These are phyloP conservation scores for Drosophila lacertosa DNA, from an alignment of 1,140 invertebrate species.

Conservation along the genomic window DNA sequence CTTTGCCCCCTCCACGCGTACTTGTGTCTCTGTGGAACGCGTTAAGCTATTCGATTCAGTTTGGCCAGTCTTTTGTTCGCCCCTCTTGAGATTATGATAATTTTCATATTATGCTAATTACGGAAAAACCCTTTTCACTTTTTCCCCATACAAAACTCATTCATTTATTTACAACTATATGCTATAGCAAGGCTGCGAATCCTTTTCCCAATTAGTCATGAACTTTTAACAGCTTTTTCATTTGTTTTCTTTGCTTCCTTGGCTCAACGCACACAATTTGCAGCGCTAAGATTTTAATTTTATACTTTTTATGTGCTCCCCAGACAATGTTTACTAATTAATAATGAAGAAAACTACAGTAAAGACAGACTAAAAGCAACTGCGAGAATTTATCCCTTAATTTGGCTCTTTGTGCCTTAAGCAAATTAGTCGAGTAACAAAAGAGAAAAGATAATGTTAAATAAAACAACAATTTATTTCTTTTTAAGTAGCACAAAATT, in stretches of 20 bases:
- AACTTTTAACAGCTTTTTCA: constrained; percentile 38
- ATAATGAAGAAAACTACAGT: constrained; percentile 39
- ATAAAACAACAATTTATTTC: background rate
- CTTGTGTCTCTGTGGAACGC: constrained; percentile 2
- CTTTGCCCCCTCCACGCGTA: background rate
- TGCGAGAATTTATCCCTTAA: background rate
- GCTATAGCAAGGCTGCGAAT: constrained; percentile 10
- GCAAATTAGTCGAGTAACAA: background rate
- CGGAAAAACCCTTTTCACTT: constrained; percentile 52
- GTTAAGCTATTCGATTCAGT: constrained; percentile 18
- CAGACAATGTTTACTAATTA: constrained; percentile 54
- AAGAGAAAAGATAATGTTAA: background rate
- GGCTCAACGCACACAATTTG: constrained; percentile 57
- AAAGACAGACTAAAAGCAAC: background rate
- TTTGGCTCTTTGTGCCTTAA: background rate
- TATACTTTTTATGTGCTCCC: constrained; percentile 23
- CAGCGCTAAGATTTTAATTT: constrained; percentile 57
- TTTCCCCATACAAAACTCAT: constrained; percentile 67
- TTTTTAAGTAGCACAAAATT: background rate
- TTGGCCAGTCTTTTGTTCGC: constrained; percentile 34
- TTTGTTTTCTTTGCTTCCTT: constrained; percentile 15
- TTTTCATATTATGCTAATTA: constrained; percentile 76
- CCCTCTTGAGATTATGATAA: constrained; percentile 41
- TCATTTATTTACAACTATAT: constrained; percentile 53
- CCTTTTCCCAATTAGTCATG: constrained; percentile 50